Evolutionary conservation across 1,140 invertebrate genomes (phyloP), one percentile per base, ranked within the genome.

Genomic region (Stenopsyche tienmushanensis): DNA sequence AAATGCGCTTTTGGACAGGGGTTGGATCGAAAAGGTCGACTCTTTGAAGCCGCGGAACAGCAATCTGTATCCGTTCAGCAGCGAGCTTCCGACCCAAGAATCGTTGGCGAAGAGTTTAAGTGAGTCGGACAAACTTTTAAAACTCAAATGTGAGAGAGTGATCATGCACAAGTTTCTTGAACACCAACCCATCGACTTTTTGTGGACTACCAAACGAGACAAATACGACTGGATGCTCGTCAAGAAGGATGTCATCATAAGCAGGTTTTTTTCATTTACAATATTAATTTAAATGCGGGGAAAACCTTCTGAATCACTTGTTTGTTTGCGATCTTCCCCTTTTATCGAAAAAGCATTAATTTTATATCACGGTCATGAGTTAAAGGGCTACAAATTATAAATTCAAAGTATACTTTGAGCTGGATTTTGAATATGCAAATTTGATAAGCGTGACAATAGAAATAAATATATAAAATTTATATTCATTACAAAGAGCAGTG

Each of bases 131-230:
- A 66, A 60, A 69, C 77, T 10, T 72, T 74, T 10, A 76, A 76
- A 75, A 75, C 77, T 64, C 73, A 87, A 84, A 72, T 83, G 82
- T 59, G 83, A 84, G 72, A 78, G 82, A 66, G 83, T 83, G 71
- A 85, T 88, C 42, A 82, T 87, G 71, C 86, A 83, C 1, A 80
- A 86, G 64, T 85, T 87, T 72, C 77, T 88, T 68, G 84, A 87
- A 73, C 82, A 89, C 72, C 85, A 88, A 70, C 85, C 87, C 0
- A 88, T 93, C 1, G 90, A 93, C 71, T 92, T 96, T 69, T 83
- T 95, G 42, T 97, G 93, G 93, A 92, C 91, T 20, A 86, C 91
- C 24, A 87, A 91, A 55, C 85, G 90, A 62, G 93, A 95, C 71
- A 88, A 86, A 76, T 87, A 90, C 64, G 89, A 81, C 64, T 81